A percentile compares a stretch with the other conserved stretches of the same genome.
Evolutionary conservation across 2,113 vertebrate species (phyloP).

Genomic region (Calidris pugnax): DNA sequence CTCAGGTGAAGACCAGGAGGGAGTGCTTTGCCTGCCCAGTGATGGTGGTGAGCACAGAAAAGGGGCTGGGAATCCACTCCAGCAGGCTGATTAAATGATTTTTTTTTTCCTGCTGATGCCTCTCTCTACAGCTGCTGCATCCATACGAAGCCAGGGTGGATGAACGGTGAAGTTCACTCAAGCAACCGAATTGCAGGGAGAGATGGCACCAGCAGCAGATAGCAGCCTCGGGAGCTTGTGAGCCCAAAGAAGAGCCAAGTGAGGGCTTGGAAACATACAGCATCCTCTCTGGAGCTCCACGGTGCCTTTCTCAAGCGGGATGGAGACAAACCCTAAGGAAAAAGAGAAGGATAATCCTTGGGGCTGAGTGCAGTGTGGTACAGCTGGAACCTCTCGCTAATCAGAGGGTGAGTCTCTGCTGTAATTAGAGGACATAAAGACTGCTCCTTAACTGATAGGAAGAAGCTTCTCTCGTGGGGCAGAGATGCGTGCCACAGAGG

Average conservation of each 20-base stretch:
- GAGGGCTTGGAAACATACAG: accelerated
- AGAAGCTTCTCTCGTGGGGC: not conserved
- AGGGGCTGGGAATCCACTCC: not conserved
- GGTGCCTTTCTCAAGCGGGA: not conserved
- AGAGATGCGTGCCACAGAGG: not conserved
- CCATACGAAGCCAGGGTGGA: not conserved
- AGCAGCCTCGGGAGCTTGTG: accelerated
- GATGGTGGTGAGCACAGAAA: not conserved
- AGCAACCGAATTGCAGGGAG: not conserved
- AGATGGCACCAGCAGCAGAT: not conserved
- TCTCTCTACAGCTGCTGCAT: not conserved
- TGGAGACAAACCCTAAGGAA: not conserved
- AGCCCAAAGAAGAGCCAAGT: not conserved
- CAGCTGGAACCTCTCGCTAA: not conserved
- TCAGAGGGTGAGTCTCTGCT: not conserved
- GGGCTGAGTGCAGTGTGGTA: not conserved
- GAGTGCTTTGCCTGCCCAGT: not conserved
- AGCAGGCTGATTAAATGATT: not conserved
- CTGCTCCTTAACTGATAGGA: not conserved
- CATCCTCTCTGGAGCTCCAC: not conserved
- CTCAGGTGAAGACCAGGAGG: not conserved
- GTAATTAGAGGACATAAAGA: not conserved
- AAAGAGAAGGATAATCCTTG: not conserved
- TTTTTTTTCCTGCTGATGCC: not conserved
- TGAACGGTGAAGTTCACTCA: not conserved